Conservation (phyloP, 2,113 vertebrate species). For the Azemiops feae region DNA sequence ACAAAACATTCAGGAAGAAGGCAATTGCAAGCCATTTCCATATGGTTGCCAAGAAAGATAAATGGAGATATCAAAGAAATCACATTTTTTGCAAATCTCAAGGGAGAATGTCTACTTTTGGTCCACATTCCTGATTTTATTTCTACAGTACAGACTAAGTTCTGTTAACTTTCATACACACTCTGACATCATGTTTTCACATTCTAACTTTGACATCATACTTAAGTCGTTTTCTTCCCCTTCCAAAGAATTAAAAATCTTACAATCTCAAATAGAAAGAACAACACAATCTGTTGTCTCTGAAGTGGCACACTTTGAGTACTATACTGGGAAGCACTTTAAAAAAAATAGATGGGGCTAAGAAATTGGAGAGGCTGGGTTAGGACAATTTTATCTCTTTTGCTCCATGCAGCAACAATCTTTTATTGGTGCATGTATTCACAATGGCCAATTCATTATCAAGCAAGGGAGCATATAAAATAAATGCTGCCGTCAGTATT, state of each 20-base stretch:
- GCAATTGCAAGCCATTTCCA: not conserved
- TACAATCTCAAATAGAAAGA: not conserved
- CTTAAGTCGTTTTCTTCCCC: not conserved
- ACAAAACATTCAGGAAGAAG: too few relatives aligned
- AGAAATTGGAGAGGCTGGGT: not conserved
- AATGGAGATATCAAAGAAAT: not conserved
- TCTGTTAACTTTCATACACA: not conserved
- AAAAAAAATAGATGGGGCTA: not conserved
- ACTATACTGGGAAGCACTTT: not conserved
- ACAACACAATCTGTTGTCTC: not conserved
- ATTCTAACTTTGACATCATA: not conserved
- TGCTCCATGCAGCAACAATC: not conserved
- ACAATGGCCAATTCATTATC: not conserved
- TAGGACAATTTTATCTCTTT: slow-evolving; percentile 11
- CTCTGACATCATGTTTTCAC: not conserved
- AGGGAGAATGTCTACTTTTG: not conserved
- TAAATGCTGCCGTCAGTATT: not conserved
- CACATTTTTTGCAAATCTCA: not conserved
- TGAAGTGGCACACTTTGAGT: not conserved
- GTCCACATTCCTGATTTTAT: not conserved
- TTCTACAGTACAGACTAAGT: not conserved
- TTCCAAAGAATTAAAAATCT: not conserved
- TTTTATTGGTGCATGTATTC: slow-evolving; percentile 20
- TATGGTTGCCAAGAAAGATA: not conserved
- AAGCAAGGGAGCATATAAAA: not conserved